These are phyloP conservation scores for Crocuta crocuta DNA, from an alignment of 2,113 vertebrate species.

Conservation along the genomic window DNA sequence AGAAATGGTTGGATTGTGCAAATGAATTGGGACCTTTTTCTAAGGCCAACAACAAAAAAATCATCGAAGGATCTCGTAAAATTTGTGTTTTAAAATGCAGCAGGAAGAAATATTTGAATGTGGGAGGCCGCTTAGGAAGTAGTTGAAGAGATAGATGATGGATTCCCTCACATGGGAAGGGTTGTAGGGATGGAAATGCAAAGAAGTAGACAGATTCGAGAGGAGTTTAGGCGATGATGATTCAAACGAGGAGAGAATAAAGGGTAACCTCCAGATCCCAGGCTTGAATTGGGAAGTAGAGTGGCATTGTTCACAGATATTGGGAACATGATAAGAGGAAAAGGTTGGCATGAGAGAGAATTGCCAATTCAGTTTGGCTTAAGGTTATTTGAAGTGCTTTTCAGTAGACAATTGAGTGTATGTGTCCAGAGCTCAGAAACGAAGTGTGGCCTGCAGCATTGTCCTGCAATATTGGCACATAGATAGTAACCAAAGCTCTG, in stretches of 20 bases:
- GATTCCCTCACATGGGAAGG: constrained; percentile 10
- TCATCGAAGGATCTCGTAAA: constrained; percentile 27
- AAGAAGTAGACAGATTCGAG: constrained; percentile 9
- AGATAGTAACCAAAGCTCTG: background rate
- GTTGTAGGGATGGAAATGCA: background rate
- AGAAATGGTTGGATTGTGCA: background rate
- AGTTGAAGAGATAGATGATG: constrained; percentile 34
- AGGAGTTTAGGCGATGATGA: background rate
- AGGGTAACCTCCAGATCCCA: background rate
- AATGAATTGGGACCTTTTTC: constrained; percentile 41
- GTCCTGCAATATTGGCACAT: background rate
- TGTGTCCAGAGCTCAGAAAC: constrained; percentile 23
- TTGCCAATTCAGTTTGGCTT: background rate
- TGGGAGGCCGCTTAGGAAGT: background rate
- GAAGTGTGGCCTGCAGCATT: background rate
- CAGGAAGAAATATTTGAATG: constrained; percentile 31
- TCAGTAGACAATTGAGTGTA: background rate
- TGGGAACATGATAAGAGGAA: constrained; percentile 9
- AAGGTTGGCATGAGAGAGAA: constrained; percentile 22
- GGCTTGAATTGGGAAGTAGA: constrained; percentile 28
- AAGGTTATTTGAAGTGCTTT: background rate
- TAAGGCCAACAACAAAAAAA: background rate
- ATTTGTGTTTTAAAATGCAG: constrained; percentile 44
- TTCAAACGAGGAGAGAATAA: constrained; percentile 38
- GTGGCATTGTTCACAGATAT: background rate